A percentile compares a stretch with the other conserved stretches of the same genome.
phyloP scores from a whole-genome alignment of 2,888 invertebrate species.

The Habrosyne pyritoides region DNA sequence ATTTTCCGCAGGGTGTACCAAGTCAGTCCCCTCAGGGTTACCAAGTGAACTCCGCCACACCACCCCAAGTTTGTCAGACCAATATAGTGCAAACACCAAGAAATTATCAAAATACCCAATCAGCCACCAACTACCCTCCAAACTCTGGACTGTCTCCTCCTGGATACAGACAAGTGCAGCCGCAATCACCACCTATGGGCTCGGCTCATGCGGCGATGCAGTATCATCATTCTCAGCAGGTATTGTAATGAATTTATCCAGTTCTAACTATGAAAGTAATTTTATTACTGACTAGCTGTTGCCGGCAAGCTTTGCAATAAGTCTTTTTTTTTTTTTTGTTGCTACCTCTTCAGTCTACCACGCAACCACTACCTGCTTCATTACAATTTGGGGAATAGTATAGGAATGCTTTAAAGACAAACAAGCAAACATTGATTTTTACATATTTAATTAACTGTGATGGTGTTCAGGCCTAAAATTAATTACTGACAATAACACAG shows the following conservation, averaged over 20 bases:
- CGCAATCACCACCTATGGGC: slow-evolving; percentile 78
- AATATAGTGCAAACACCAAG: slow-evolving; percentile 71
- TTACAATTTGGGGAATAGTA: background rate
- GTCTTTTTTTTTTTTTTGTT: too few relatives aligned
- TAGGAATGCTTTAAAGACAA: background rate
- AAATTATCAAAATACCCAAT: slow-evolving; percentile 81
- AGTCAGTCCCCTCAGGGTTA: slow-evolving; percentile 80
- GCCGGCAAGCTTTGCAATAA: too few relatives aligned
- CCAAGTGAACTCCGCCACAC: slow-evolving; percentile 81
- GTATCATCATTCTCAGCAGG: slow-evolving; percentile 78
- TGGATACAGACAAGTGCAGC: slow-evolving; percentile 75
- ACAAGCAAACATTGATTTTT: too few relatives aligned
- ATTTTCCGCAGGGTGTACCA: slow-evolving; percentile 60
- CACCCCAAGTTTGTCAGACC: slow-evolving; percentile 76
- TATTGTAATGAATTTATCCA: slow-evolving; percentile 26
- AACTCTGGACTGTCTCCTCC: slow-evolving; percentile 83
- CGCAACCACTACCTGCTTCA: too few relatives aligned
- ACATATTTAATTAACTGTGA: too few relatives aligned
- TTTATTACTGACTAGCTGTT: too few relatives aligned
- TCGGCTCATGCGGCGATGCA: slow-evolving; percentile 77
- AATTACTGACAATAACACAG: too few relatives aligned
- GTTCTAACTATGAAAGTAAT: too few relatives aligned
- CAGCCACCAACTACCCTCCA: slow-evolving; percentile 75
- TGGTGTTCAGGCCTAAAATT: too few relatives aligned
- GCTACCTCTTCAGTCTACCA: too few relatives aligned